Conservation (phyloP, 2,113 vertebrate species). For the Dendropsophus ebraccatus region DNA sequence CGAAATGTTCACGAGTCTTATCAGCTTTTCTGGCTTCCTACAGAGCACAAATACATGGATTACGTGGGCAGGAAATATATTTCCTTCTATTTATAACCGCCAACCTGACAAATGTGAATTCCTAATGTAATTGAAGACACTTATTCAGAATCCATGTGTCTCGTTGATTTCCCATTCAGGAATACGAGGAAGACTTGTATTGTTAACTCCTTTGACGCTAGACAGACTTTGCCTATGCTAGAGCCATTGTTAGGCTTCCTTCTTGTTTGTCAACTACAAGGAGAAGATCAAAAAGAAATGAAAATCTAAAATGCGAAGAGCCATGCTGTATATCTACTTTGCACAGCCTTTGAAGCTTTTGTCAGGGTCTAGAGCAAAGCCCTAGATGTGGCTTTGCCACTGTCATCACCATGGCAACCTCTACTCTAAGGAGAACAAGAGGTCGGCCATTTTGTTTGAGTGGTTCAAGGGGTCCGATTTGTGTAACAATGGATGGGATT, state of each 20-base stretch:
- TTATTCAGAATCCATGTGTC: conserved; percentile 20
- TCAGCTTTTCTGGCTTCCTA: conserved; percentile 28
- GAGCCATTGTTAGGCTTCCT: conserved; percentile 5
- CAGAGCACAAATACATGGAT: conserved; percentile 41
- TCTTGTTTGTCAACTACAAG: conserved; percentile 43
- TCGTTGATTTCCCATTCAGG: conserved; percentile 39
- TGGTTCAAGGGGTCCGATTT: conserved; percentile 35
- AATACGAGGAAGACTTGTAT: not conserved
- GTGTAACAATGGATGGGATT: not conserved
- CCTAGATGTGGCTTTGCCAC: conserved; percentile 5
- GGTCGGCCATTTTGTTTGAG: conserved; percentile 45
- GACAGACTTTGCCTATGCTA: not conserved
- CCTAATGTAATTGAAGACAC: conserved; percentile 32
- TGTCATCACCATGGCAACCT: conserved; percentile 40
- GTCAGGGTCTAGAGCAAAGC: conserved; percentile 39
- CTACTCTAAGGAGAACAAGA: not conserved
- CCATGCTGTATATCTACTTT: conserved; percentile 32
- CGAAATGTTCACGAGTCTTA: conserved; percentile 38
- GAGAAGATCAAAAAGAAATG: conserved; percentile 37
- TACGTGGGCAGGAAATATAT: conserved; percentile 27
- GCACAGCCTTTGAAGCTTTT: conserved; percentile 49
- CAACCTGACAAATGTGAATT: conserved; percentile 38
- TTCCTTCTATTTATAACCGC: conserved; percentile 47
- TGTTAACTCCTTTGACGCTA: conserved; percentile 35
- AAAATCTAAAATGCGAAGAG: conserved; percentile 24